Evolutionary conservation across 2,113 vertebrate genomes (phyloP), one percentile per base, ranked within the genome.

Genomic region (Rhadina sibilatrix): DNA sequence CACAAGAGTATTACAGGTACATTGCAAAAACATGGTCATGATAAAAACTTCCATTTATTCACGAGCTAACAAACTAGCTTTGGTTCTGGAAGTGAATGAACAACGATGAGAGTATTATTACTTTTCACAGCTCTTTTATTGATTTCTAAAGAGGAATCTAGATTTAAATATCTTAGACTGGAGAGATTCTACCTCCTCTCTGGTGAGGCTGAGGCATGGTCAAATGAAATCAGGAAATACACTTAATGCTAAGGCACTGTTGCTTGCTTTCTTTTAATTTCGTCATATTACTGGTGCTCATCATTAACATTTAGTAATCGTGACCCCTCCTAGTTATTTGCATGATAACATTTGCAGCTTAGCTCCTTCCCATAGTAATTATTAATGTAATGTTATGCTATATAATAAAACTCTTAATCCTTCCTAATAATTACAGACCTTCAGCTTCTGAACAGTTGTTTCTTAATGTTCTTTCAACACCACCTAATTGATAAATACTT

Each of bases 401-500:
- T 52, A 57, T 69, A 65, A 90, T 90, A 92, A 88, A 93, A 71
- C 76, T 87, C 46, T 66, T 88, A 78, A 71, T 88, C 56, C 44
- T 95, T 94, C 47, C 56, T 74, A 71, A 70, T 86, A 97, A 95
- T 83, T 95, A 92, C 5, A 96, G 71, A 42, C 76, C 22, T 92
- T 87, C 84, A 80, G n/a, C 37, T 47, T 53, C 18, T 4, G 3
- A 75, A 74, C 20, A 79, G 27, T 72, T 74, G 53, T 71, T 88
- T 88, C 78, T n/a, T 15, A 37, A 81, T 92, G 76, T 90, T 77
- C 85, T 95, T 83, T 93, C 72, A 85, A 89, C 74, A 89, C 53
- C n/a, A 65, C 11, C 31, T 92, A 82, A 91, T 72, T 53, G 81
- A 78, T 87, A 94, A 83, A 93, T 88, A 68, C 25, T 75, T 90